Evolutionary conservation across 2,888 invertebrate genomes (phyloP), one percentile per base, ranked within the genome.

Genomic region (Galerucella pusilla): DNA sequence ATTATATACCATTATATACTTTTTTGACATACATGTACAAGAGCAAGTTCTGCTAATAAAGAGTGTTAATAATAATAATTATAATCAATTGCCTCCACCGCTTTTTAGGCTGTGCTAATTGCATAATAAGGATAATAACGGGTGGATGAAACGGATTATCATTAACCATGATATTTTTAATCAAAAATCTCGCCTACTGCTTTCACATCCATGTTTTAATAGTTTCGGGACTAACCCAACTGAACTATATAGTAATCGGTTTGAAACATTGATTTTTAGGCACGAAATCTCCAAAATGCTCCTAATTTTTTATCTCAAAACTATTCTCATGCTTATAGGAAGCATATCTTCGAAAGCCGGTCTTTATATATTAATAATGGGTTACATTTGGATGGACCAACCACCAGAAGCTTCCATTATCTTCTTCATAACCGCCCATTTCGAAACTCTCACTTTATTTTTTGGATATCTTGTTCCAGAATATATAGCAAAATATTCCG

Each of bases 391-490:
- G 74, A 69, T 80, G 52, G 83, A 82, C 5, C 57, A 82, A 16
- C 45, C 78, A 11, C 68, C 80, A 10, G 79, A 80, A 45, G 82
- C 84, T n/a, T 81, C 84, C 75, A 69, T 77, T 2, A 78, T 77
- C 75, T 82, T 77, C 52, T 83, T 68, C 70, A 80, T 71, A 67
- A 76, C 63, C 78, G 75, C 72, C 70, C 82, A 74, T 57, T 80
- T 73, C 68, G 67, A 60, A 65, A 81, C 66, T 16, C 77, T 75
- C 76, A 90, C 96, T 45, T 92, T 94, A 81, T 93, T 94, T 16
- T 94, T 97, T 92, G 96, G 95, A 0, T 93, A 96, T 12, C 95
- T 95, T 87, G 94, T 97, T 82, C 97, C 97, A 0, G 93, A 94
- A 88, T 94, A 93, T 67, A 92, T 97, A 79, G 92, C 94, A 1